phyloP scores from a whole-genome alignment of 1,140 invertebrate species.

The Procambarus virginalis region DNA sequence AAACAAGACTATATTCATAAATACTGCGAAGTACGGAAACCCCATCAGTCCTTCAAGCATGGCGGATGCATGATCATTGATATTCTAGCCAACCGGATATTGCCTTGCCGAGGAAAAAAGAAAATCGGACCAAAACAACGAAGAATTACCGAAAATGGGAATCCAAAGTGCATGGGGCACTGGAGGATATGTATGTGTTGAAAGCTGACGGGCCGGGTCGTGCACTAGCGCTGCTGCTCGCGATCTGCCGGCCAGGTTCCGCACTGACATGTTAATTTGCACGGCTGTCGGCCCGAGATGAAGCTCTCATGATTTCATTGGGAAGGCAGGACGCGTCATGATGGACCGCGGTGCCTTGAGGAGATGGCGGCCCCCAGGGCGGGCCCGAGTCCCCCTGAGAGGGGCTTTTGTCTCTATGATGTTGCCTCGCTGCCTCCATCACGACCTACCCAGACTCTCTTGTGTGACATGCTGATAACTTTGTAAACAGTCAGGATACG shows the following conservation, averaged over 20 bases:
- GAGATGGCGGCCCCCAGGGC: background rate
- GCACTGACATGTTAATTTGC: constrained; percentile 5
- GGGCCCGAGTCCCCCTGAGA: background rate
- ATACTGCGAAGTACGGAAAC: too few relatives aligned
- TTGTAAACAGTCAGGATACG: too few relatives aligned
- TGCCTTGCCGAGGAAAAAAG: too few relatives aligned
- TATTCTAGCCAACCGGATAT: too few relatives aligned
- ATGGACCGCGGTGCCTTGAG: background rate
- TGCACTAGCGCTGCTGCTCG: background rate
- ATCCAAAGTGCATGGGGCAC: too few relatives aligned
- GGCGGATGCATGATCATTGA: too few relatives aligned
- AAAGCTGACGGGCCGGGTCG: background rate
- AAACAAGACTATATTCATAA: too few relatives aligned
- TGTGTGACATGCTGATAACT: too few relatives aligned
- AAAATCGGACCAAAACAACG: too few relatives aligned
- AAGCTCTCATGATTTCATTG: background rate
- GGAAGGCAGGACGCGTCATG: background rate
- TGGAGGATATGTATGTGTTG: too few relatives aligned
- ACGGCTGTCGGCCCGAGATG: background rate
- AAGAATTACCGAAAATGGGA: too few relatives aligned
- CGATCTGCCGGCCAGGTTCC: background rate
- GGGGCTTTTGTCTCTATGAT: background rate
- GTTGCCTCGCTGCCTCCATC: background rate
- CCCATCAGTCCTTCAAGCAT: too few relatives aligned
- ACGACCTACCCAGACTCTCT: background rate